These are phyloP conservation scores for Drosophila dunni DNA, from an alignment of 1,140 invertebrate species.

Conservation along the genomic window DNA sequence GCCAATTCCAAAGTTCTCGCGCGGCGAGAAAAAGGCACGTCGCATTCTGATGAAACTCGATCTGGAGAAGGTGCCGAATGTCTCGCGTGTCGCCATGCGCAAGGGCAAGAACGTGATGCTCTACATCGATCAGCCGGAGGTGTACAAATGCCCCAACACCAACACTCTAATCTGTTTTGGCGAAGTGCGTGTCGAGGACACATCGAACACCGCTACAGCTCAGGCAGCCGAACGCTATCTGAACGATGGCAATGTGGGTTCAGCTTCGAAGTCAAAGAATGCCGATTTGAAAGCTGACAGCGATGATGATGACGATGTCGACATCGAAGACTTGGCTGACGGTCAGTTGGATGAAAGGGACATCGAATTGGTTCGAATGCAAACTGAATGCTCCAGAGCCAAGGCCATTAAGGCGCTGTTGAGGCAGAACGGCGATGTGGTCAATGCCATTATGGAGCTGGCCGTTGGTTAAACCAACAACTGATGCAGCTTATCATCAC, in stretches of 20 bases:
- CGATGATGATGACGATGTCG: constrained; percentile 16
- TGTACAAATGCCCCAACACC: constrained; percentile 46
- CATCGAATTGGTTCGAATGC: constrained; percentile 69
- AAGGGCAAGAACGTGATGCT: constrained; percentile 63
- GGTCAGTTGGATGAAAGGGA: constrained; percentile 50
- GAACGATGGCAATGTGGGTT: constrained; percentile 8
- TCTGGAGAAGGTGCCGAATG: constrained; percentile 48
- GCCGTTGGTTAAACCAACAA: constrained; percentile 35
- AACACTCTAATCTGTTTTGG: constrained; percentile 60
- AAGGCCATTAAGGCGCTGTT: constrained; percentile 59
- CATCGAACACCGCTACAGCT: constrained; percentile 30
- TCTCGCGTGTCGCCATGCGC: constrained; percentile 60
- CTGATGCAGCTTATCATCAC: neutral
- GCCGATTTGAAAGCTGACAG: neutral
- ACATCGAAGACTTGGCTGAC: constrained; percentile 10
- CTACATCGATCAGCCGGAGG: constrained; percentile 58
- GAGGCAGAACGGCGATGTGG: constrained; percentile 61
- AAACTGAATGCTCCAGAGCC: constrained; percentile 54
- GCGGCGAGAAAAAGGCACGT: constrained; percentile 69
- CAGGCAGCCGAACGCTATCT: constrained; percentile 49
- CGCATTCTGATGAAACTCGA: constrained; percentile 62
- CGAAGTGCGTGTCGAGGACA: constrained; percentile 53
- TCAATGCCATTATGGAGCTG: constrained; percentile 71
- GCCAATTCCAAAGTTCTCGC: constrained; percentile 30
- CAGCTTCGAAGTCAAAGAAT: neutral